These are phyloP conservation scores for Potamarius usumacintae DNA, from an alignment of 2,113 vertebrate genomes.

Conservation along the genomic window DNA sequence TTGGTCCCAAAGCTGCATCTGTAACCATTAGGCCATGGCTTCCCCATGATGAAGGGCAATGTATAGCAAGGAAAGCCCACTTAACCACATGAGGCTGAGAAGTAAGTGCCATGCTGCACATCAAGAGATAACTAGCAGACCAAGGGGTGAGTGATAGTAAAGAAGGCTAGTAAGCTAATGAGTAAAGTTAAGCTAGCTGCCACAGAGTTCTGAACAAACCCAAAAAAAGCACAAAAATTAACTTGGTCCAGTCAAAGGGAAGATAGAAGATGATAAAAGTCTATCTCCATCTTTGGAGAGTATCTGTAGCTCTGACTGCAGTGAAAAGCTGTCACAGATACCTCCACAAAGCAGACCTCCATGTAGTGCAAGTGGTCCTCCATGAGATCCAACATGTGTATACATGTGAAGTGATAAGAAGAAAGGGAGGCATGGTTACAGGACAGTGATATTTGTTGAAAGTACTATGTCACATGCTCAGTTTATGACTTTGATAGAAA, in stretches of 20 bases:
- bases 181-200: not conserved
- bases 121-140: not conserved
- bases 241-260: not conserved
- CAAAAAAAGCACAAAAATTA: not conserved
- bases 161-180: not conserved
- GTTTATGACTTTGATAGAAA: not conserved
- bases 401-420: not conserved
- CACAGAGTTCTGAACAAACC: not conserved
- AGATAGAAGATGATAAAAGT: not conserved
- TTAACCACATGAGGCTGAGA: not conserved
- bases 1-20: too few relatives aligned
- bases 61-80: not conserved
- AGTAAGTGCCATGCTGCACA: not conserved
- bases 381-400: not conserved
- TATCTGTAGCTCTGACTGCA: not conserved
- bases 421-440: not conserved
- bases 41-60: not conserved
- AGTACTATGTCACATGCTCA: not conserved
- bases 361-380: conserved; percentile 18
- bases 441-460: not conserved
- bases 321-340: not conserved
- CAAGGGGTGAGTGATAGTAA: not conserved
- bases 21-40: too few relatives aligned
- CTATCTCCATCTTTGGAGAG: not conserved
- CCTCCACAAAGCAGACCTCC: not conserved